Percentiles rank a stretch among this genome's conserved stretches.
Evolutionary conservation across 2,797 vertebrate species (phyloP).

Genomic region (Xenentodon cancila): DNA sequence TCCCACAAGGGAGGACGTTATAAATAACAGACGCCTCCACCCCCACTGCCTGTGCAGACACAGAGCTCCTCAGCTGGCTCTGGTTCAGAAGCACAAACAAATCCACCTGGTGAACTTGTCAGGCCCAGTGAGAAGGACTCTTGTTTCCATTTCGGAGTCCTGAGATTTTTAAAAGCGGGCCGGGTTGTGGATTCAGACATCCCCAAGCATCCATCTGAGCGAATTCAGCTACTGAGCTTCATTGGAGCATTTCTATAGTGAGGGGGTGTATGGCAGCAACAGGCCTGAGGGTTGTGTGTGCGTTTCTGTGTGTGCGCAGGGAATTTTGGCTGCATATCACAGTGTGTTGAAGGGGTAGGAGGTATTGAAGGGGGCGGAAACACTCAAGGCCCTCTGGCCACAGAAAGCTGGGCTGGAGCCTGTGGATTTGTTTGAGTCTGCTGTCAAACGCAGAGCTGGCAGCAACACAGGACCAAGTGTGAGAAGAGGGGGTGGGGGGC

Average conservation of each 20-base stretch:
- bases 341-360: constrained; percentile 46
- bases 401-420: constrained; percentile 61
- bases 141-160: constrained; percentile 20
- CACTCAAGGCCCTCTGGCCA: constrained; percentile 68
- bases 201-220: constrained; percentile 16
- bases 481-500: constrained; percentile 14
- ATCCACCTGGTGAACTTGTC: constrained; percentile 50
- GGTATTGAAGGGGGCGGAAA: constrained; percentile 58
- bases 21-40: constrained; percentile 61
- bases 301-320: not conserved
- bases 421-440: constrained; percentile 75
- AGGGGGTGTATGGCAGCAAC: constrained; percentile 41
- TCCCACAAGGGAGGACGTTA: constrained; percentile 57
- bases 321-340: constrained; percentile 63
- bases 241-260: constrained; percentile 38
- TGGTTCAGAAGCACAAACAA: constrained; percentile 24
- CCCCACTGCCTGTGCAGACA: constrained; percentile 22
- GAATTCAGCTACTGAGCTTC: constrained; percentile 22
- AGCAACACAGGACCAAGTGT: constrained; percentile 61
- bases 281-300: constrained; percentile 17
- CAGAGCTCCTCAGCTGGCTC: constrained; percentile 28
- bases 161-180: constrained; percentile 19
- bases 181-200: constrained; percentile 18
- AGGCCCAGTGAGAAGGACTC: not conserved
- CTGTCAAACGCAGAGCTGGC: constrained; percentile 74